A percentile compares a stretch with the other conserved stretches of the same genome.
phyloP scores from a whole-genome alignment of 2,888 invertebrate species.

The Drosophila lutescens region DNA sequence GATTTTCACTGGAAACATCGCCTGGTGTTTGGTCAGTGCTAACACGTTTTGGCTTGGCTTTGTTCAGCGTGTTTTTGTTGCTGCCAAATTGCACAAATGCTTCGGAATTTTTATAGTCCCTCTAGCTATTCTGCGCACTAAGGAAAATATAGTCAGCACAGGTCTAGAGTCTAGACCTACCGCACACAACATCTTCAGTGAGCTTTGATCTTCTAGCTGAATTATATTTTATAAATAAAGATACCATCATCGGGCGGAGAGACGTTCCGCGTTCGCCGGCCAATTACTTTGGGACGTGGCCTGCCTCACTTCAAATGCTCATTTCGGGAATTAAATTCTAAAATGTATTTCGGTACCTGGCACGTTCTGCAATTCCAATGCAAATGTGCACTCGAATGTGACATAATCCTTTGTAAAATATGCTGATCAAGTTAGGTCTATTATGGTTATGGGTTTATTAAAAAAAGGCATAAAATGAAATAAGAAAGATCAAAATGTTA shows the following conservation, averaged over 20 bases:
- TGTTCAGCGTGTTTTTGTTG: slow-evolving; percentile 56
- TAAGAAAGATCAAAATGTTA: no score
- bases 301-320: slow-evolving; percentile 35
- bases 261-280: slow-evolving; percentile 55
- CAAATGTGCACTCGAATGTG: slow-evolving; percentile 52
- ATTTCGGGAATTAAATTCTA: slow-evolving; percentile 32
- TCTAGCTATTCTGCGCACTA: slow-evolving; percentile 41
- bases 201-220: slow-evolving; percentile 70
- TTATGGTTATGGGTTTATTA: not conserved
- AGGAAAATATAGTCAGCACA: slow-evolving; percentile 1
- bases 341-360: slow-evolving; percentile 22
- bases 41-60: slow-evolving; percentile 66
- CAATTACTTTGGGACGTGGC: slow-evolving; percentile 54
- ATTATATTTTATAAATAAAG: slow-evolving; percentile 62
- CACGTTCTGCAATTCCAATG: slow-evolving; percentile 35
- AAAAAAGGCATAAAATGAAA: no score
- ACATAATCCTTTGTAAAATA: slow-evolving; percentile 1
- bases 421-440: not conserved
- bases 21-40: slow-evolving; percentile 51
- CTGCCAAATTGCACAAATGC: slow-evolving; percentile 77
- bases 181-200: slow-evolving; percentile 39
- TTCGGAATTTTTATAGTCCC: slow-evolving; percentile 77
- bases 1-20: slow-evolving; percentile 62
- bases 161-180: slow-evolving; percentile 58
- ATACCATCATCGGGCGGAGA: slow-evolving; percentile 58